Base-by-base conservation (phyloP, 2,113 vertebrate genomes). In the Mormyrus iriodes region DNA sequence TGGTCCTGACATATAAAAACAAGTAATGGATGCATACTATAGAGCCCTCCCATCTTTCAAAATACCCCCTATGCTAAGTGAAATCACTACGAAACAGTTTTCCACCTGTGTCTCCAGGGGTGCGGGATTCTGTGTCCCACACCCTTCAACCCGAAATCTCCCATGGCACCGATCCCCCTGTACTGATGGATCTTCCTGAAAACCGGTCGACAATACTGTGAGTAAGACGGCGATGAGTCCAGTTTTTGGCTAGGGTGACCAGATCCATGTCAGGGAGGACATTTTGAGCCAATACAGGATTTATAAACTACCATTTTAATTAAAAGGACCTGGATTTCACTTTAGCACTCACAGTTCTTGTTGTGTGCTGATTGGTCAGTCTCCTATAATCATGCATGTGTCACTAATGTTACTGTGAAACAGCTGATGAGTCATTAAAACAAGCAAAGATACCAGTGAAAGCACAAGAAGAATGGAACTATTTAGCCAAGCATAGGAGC, bases 101-200 rank as follows among this genome's bases (percentile, higher is more conserved):
- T 89, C 73, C 31, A 24, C 9, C 76, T 58, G 13, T 82, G 55
- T 42, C 0, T 27, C n/a, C 10, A 91, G 96, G 96, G 10, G 95
- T 97, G 90, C 93, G 96, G 86, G 96, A 97, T 79, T 96, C 95
- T 0, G 95, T 97, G 91, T 97, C 96, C 35, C 96, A 95, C 17
- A 96, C 95, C 0, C 95, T 94, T 15, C 95, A 93, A 65, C 94
- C 92, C 0, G 94, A 94, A 39, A 39, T 90, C 44, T 92, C 93
- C 0, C 93, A 93, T 73, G 21, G 93, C 0, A 92, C 95, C 0
- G 94, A 95, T 2, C 95, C 95, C 0, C 96, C 95, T 2, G 0
- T 94, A 39, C 93, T 96, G 86, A 95, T 95, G 0, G 96, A 96
- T 84, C 92, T 96, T 87, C 95, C 96, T 0, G 90, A 93, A 83